A percentile compares a stretch with the other conserved stretches of the same genome.
Evolutionary conservation across 2,888 invertebrate genomes (phyloP).

Genomic region (Gymnosoma rotundatum): DNA sequence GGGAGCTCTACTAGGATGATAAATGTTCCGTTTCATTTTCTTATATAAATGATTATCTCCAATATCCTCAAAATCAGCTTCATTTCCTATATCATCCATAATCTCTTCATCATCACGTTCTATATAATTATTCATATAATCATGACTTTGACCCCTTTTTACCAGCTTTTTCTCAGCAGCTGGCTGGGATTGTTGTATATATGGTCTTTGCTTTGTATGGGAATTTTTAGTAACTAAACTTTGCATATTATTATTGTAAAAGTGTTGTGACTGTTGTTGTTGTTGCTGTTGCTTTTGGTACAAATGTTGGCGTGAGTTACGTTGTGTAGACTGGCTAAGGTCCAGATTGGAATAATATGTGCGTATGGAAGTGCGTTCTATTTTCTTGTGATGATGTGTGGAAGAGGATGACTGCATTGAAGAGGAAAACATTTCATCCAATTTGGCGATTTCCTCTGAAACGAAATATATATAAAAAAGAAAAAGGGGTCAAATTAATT

Average conservation of each 20-base stretch:
- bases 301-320: conserved; percentile 72
- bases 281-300: conserved; percentile 71
- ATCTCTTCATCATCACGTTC: conserved; percentile 65
- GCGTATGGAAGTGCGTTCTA: conserved; percentile 82
- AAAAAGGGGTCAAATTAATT: not conserved
- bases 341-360: conserved; percentile 82
- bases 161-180: conserved; percentile 61
- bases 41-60: conserved; percentile 69
- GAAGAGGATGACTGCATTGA: conserved; percentile 75
- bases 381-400: conserved; percentile 83
- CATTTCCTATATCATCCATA: conserved; percentile 70
- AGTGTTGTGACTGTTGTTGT: conserved; percentile 49
- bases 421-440: conserved; percentile 89
- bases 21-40: conserved; percentile 72
- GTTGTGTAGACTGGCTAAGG: conserved; percentile 74
- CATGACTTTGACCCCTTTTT: conserved; percentile 75
- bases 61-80: conserved; percentile 77
- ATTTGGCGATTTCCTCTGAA: conserved; percentile 91
- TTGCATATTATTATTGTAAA: conserved; percentile 41
- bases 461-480: not conserved
- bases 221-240: not conserved
- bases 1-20: conserved; percentile 71
- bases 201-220: conserved; percentile 6
- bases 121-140: conserved; percentile 75
- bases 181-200: conserved; percentile 50